Conservation (phyloP, 2,888 invertebrate genomes). For the Stegana nigrithorax region DNA sequence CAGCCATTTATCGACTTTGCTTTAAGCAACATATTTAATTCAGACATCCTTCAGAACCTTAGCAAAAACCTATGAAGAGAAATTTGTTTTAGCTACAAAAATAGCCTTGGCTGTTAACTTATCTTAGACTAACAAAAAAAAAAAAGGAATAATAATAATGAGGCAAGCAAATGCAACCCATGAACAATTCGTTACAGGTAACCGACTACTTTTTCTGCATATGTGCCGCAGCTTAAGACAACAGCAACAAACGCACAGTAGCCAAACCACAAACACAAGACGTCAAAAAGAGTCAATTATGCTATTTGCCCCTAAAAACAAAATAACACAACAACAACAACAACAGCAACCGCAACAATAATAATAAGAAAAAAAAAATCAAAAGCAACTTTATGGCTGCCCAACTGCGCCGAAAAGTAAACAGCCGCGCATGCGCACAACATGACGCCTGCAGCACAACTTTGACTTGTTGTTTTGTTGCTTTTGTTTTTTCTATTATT, state of each 20-base stretch:
- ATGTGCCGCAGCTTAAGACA: background rate
- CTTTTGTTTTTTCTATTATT: slow-evolving; percentile 29
- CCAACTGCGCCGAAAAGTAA: background rate
- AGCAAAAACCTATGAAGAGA: no score
- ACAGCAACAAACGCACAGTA: background rate
- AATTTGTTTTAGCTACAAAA: no score
- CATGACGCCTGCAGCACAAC: slow-evolving; percentile 50
- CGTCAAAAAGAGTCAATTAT: slow-evolving; percentile 43
- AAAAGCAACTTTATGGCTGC: no score
- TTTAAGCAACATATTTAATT: no score
- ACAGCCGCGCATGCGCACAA: slow-evolving; percentile 53
- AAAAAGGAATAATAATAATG: no score
- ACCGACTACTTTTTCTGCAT: slow-evolving; percentile 13
- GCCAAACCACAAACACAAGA: slow-evolving; percentile 22
- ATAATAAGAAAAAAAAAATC: no score
- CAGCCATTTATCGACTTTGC: no score
- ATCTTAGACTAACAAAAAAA: no score
- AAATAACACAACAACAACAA: slow-evolving; percentile 21
- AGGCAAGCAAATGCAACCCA: background rate
- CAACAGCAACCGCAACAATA: slow-evolving; percentile 11
- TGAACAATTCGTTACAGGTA: slow-evolving; percentile 12
- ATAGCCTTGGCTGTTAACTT: no score
- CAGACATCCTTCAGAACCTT: no score
- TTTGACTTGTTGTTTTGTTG: slow-evolving; percentile 33
- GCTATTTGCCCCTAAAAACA: slow-evolving; percentile 52